These are phyloP conservation scores for Pristionchus maxplancki DNA, from an alignment of 2,888 invertebrate genomes.

Conservation along the genomic window DNA sequence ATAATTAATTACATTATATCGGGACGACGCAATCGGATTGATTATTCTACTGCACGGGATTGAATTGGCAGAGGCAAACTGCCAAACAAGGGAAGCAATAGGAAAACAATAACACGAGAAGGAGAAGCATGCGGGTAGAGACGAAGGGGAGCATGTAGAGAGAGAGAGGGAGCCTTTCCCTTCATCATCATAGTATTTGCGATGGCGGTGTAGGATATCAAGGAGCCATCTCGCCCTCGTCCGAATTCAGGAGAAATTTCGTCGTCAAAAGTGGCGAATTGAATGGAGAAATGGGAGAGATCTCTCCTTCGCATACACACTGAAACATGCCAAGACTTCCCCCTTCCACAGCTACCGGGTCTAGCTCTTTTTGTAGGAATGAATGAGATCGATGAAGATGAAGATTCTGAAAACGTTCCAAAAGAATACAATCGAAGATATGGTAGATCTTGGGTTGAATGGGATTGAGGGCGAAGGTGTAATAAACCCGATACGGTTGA, in stretches of 20 bases:
- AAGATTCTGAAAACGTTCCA: neutral
- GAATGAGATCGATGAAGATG: neutral
- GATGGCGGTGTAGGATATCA: conserved; percentile 46
- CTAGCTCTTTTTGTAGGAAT: neutral
- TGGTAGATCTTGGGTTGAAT: too few species aligned
- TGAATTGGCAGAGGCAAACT: neutral
- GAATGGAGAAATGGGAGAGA: neutral
- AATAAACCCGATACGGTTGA: conserved; percentile 37
- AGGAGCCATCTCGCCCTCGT: neutral
- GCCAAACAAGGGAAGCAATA: neutral
- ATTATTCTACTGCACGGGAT: neutral
- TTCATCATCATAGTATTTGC: conserved; percentile 33
- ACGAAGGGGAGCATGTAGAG: conserved; percentile 11
- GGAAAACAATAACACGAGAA: neutral
- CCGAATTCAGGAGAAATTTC: conserved; percentile 24
- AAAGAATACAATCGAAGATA: neutral
- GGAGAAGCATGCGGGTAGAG: neutral
- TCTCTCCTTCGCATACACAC: neutral
- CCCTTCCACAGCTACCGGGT: neutral
- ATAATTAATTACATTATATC: conserved; percentile 3
- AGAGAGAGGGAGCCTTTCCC: neutral
- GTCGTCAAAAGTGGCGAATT: conserved; percentile 27
- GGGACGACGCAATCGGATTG: neutral
- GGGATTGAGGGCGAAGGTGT: neutral
- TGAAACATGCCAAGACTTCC: neutral